Percentiles rank a stretch among this genome's conserved stretches.
Conservation (phyloP, 2,113 vertebrate species). For the Pyrgilauda ruficollis region DNA sequence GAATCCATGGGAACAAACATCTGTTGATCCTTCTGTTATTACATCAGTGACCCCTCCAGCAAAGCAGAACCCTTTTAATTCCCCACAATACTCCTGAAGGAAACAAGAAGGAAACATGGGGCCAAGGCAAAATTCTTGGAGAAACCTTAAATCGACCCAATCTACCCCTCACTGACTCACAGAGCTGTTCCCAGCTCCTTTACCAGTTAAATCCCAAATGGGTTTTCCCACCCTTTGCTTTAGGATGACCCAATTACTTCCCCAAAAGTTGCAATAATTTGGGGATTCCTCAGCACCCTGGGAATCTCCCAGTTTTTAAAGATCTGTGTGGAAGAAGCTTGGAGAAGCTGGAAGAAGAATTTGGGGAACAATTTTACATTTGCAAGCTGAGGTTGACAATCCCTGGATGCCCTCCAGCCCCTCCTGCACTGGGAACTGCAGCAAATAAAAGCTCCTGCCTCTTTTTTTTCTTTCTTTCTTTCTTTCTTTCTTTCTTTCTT, state of each 20-base stretch:
- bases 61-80: background rate
- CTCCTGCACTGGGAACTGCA: background rate
- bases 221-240: background rate
- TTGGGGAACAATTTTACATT: background rate
- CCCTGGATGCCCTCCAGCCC: background rate
- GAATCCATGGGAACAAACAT: background rate
- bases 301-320: background rate
- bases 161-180: rapidly evolving
- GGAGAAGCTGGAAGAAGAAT: background rate
- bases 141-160: background rate
- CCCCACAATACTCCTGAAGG: background rate
- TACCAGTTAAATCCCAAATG: rapidly evolving
- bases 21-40: background rate
- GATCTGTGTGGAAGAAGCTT: background rate
- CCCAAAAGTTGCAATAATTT: background rate
- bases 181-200: background rate
- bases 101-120: background rate
- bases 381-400: background rate
- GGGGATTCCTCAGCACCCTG: background rate
- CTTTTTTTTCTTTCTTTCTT: background rate
- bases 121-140: background rate
- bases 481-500: too few species aligned
- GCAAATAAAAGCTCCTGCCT: background rate
- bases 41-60: background rate
- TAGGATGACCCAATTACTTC: background rate